Evolutionary conservation across 2,797 vertebrate genomes (phyloP).

Genomic region (Danionella dracula): DNA sequence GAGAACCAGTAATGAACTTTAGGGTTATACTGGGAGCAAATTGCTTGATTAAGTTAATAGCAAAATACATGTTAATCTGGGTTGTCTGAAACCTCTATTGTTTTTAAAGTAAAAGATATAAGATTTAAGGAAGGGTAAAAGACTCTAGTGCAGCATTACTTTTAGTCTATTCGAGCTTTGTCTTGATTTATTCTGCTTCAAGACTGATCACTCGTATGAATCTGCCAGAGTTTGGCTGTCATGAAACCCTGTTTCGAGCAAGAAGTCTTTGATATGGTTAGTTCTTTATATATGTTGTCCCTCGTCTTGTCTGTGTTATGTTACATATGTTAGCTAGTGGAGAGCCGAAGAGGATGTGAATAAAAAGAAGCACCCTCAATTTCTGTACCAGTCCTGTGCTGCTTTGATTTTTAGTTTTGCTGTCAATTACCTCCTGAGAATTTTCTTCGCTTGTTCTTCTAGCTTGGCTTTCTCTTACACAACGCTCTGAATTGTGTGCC

Average conservation of each 20-base stretch:
- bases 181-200: conserved; percentile 3
- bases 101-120: no score
- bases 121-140: no score
- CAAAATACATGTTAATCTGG: no score
- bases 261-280: background rate
- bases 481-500: background rate
- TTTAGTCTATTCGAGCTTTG: no score
- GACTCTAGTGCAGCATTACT: no score
- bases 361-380: conserved; percentile 17
- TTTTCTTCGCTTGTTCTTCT: conserved; percentile 16
- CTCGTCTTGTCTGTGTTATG: conserved; percentile 9
- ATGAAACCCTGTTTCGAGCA: background rate
- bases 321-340: conserved; percentile 12
- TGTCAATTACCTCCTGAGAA: conserved; percentile 39
- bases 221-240: background rate
- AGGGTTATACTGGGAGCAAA: no score
- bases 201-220: background rate
- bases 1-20: no score
- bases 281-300: conserved; percentile 12
- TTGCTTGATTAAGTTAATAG: no score
- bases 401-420: conserved; percentile 44
- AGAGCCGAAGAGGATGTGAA: conserved; percentile 18
- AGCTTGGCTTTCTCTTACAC: background rate
- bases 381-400: conserved; percentile 25
- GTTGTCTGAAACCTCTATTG: no score